These are phyloP conservation scores for Tachysurus vachellii DNA, from an alignment of 2,113 vertebrate species.

Conservation along the genomic window DNA sequence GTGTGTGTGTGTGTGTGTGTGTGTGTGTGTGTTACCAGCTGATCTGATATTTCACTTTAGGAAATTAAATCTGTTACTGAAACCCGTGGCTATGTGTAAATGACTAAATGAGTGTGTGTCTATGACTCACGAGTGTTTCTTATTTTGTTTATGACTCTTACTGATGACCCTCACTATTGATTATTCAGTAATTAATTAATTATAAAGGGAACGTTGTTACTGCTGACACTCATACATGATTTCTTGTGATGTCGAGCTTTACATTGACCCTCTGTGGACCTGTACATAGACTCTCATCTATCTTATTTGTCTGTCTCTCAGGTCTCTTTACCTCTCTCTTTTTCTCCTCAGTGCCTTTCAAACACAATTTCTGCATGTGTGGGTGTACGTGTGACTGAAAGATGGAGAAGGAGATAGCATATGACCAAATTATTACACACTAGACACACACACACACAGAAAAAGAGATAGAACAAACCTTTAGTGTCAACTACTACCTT, in stretches of 20 bases:
- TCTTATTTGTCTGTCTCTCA: background rate
- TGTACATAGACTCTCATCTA: background rate
- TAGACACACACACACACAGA: background rate
- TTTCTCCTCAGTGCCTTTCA: background rate
- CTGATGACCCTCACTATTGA: background rate
- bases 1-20: background rate
- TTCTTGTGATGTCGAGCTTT: background rate
- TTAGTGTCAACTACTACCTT: background rate
- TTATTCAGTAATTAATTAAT: background rate
- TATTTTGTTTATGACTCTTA: background rate
- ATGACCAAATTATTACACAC: slow-evolving; percentile 43
- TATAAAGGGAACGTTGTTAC: background rate
- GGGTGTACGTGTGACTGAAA: slow-evolving; percentile 13
- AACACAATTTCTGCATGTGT: slow-evolving; percentile 25
- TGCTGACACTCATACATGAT: background rate
- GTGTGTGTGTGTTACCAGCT: background rate
- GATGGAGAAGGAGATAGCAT: background rate
- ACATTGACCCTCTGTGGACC: too few relatives aligned
- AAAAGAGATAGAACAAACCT: background rate
- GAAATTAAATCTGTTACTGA: slow-evolving; percentile 6
- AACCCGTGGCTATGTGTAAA: background rate
- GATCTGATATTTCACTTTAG: slow-evolving; percentile 5
- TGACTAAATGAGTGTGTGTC: background rate
- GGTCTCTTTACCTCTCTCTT: background rate
- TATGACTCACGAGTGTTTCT: background rate